Evolutionary conservation across 2,797 vertebrate genomes (phyloP).

Genomic region (Euthynnus affinis): DNA sequence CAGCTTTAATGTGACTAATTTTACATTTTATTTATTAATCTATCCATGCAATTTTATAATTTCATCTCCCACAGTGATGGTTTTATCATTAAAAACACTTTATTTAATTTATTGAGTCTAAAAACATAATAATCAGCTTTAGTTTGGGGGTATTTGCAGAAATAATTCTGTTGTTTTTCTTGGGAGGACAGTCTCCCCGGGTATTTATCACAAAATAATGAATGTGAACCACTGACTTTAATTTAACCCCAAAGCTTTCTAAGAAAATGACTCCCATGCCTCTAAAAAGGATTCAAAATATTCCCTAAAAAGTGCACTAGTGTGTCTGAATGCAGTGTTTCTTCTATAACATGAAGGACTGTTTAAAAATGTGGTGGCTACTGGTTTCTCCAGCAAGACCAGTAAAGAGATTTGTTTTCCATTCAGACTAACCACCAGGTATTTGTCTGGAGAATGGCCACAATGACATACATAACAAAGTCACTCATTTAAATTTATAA

Average conservation of each 20-base stretch:
- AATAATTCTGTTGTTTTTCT: neutral
- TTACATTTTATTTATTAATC: neutral
- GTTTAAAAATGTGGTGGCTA: neutral
- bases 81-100: no score
- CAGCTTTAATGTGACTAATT: neutral
- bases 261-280: neutral
- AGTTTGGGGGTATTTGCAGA: no score
- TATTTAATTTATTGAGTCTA: no score
- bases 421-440: neutral
- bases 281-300: neutral
- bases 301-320: neutral
- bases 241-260: neutral
- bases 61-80: no score
- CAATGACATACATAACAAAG: constrained; percentile 5
- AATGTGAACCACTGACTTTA: neutral
- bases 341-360: neutral
- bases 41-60: neutral
- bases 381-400: neutral
- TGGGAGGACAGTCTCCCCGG: neutral
- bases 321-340: neutral
- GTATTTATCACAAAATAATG: neutral
- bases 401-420: neutral
- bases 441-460: neutral
- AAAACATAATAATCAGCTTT: neutral
- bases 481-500: no score